Percentiles rank a stretch among this genome's conserved stretches.
Evolutionary conservation across 2,113 vertebrate species (phyloP).

Genomic region (Peucedramus taeniatus): DNA sequence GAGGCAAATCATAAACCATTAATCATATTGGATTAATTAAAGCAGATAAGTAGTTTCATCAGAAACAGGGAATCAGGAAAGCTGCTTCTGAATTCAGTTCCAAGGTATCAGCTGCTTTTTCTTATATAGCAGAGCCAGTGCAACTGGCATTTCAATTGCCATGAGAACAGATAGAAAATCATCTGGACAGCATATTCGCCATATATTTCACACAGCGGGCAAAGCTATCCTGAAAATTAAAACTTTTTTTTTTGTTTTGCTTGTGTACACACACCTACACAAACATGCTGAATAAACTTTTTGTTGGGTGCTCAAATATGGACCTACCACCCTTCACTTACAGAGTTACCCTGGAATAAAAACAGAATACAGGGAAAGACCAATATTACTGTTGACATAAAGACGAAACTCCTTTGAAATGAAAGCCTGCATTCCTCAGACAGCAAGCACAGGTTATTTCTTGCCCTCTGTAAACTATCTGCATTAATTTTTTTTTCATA

Average conservation of each 20-base stretch:
- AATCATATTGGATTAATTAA: neutral
- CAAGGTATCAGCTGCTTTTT: slow-evolving; percentile 25
- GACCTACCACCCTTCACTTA: slow-evolving; percentile 32
- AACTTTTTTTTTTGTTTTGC: neutral
- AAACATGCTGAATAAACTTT: neutral
- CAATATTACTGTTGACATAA: slow-evolving; percentile 57
- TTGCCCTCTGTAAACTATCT: neutral
- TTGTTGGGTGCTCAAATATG: neutral
- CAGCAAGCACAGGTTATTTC: neutral
- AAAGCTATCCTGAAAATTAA: neutral
- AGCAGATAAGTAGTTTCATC: neutral
- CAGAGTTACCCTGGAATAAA: slow-evolving; percentile 28
- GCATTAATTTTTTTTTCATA: neutral
- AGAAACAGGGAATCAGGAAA: neutral
- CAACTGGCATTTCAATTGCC: neutral
- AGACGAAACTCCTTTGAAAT: neutral
- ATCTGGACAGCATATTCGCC: neutral
- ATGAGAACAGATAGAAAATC: neutral
- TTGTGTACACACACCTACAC: neutral
- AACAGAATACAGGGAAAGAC: slow-evolving; percentile 69
- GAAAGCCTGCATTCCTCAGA: neutral
- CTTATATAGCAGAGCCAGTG: neutral
- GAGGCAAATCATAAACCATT: neutral
- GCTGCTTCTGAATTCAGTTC: neutral
- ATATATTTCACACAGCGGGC: neutral